A percentile compares a stretch with the other conserved stretches of the same genome.
Evolutionary conservation across 2,113 vertebrate species (phyloP).

Genomic region (Nyctereutes procyonoides): DNA sequence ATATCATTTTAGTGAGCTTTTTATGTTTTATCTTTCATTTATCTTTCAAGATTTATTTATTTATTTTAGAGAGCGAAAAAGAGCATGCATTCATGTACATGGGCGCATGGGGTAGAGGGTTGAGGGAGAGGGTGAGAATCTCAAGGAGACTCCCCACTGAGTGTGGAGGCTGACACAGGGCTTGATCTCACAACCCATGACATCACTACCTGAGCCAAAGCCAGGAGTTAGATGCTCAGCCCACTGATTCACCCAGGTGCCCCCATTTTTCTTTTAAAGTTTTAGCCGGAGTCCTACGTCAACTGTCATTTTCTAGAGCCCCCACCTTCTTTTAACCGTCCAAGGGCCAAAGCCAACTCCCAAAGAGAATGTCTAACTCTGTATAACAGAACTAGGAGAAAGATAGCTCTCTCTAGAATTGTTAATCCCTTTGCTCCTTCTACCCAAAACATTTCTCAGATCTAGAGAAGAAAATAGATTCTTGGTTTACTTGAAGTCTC

Average conservation of each 20-base stretch:
- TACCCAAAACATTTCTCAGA: neutral
- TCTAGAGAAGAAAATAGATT: neutral
- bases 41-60: neutral
- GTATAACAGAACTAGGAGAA: neutral
- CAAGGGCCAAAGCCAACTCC: neutral
- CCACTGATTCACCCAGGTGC: neutral
- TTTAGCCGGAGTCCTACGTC: neutral
- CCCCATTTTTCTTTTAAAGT: neutral
- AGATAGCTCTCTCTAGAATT: neutral
- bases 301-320: neutral
- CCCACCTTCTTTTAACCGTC: neutral
- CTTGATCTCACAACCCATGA: neutral
- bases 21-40: constrained; percentile 9
- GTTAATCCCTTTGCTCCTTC: neutral
- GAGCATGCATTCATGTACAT: neutral
- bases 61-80: neutral
- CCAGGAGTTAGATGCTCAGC: neutral
- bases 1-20: neutral
- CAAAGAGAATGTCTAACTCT: neutral
- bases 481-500: neutral
- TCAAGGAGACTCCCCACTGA: neutral
- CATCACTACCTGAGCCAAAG: neutral
- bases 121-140: neutral
- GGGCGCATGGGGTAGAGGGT: too few relatives aligned
- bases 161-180: neutral